phyloP scores from a whole-genome alignment of 2,888 invertebrate genomes.

The Xanthia icteritia region DNA sequence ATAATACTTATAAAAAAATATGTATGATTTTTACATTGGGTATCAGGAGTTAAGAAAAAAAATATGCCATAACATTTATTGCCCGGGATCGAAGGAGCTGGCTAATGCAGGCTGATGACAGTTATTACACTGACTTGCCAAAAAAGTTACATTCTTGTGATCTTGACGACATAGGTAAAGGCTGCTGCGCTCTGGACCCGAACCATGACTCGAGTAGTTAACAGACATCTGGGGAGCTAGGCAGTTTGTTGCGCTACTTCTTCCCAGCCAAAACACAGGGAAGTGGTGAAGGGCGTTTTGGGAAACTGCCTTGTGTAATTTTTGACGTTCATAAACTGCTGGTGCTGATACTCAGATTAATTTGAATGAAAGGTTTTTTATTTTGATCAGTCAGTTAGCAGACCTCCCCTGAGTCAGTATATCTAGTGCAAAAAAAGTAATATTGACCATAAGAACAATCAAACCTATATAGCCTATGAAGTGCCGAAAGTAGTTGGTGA shows the following conservation, averaged over 20 bases:
- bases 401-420: not conserved
- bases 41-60: not conserved
- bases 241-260: not conserved
- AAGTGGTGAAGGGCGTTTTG: not conserved
- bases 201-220: no score
- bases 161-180: not conserved
- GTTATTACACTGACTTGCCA: not conserved
- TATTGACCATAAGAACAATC: not conserved
- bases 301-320: not conserved
- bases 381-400: not conserved
- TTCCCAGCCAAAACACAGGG: not conserved
- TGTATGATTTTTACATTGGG: not conserved
- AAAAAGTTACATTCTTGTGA: not conserved
- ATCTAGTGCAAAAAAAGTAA: not conserved
- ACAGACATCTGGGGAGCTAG: not conserved
- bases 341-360: not conserved
- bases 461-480: not conserved
- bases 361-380: not conserved
- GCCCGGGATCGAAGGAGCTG: not conserved
- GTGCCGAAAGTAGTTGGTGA: conserved; percentile 3
- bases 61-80: not conserved
- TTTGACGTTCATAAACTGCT: not conserved
- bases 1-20: not conserved
- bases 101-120: not conserved
- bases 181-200: not conserved